Conservation (phyloP, 2,797 vertebrate species). For the Limnodromus scolopaceus region DNA sequence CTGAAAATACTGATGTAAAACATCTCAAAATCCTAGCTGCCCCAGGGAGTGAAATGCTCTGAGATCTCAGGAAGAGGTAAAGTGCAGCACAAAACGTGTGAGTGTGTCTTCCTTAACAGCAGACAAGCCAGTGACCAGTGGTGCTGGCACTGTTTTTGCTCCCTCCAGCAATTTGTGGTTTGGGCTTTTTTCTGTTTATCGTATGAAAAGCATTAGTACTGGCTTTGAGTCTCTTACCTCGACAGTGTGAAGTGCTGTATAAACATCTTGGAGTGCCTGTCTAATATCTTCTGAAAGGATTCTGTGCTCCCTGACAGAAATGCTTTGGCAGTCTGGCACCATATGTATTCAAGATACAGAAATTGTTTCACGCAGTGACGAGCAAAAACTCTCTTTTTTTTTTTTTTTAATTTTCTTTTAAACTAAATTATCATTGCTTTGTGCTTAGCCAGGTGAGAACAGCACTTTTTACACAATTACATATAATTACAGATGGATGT, state of each 20-base stretch:
- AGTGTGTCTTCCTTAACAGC: neutral
- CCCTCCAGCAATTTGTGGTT: neutral
- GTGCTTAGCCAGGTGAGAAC: neutral
- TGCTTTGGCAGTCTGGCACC: constrained; percentile 32
- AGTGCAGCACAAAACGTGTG: neutral
- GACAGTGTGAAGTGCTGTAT: constrained; percentile 9
- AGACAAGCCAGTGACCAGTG: neutral
- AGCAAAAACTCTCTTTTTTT: neutral
- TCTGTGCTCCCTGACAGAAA: constrained; percentile 31
- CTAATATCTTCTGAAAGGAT: constrained; percentile 35
- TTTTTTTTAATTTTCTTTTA: neutral
- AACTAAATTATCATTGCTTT: neutral
- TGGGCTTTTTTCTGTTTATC: neutral
- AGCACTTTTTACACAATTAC: neutral
- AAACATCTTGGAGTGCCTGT: constrained; percentile 34
- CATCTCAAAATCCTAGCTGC: neutral
- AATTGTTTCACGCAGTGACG: constrained; percentile 7
- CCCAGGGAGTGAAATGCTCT: neutral
- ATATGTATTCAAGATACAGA: constrained; percentile 37
- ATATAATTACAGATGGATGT: neutral
- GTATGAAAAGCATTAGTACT: constrained; percentile 28
- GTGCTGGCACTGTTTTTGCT: neutral
- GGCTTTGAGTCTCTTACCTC: constrained; percentile 36
- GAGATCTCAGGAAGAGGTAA: neutral
- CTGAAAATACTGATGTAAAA: neutral